A percentile compares a stretch with the other conserved stretches of the same genome.
These are phyloP conservation scores for Halcyon malimbica DNA, from an alignment of 2,113 vertebrate species.

Conservation along the genomic window DNA sequence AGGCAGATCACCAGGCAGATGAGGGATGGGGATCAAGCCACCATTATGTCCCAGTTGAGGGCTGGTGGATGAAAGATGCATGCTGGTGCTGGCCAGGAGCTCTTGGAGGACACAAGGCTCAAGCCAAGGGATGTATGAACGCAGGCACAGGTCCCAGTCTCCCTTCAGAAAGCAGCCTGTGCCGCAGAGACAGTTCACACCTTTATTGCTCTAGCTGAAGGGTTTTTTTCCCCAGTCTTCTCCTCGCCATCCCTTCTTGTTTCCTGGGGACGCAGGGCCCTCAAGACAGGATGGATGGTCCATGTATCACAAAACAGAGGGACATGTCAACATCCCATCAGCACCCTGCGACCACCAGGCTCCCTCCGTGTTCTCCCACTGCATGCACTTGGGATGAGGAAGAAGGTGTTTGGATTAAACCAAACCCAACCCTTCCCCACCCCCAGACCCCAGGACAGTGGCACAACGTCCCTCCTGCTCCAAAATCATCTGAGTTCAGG, in stretches of 20 bases:
- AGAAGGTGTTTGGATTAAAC: not conserved
- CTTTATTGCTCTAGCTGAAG: constrained; percentile 45
- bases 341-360: not conserved
- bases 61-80: not conserved
- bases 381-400: not conserved
- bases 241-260: not conserved
- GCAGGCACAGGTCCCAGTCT: not conserved
- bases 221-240: not conserved
- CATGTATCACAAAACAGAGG: not conserved
- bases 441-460: not conserved
- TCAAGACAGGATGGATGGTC: not conserved
- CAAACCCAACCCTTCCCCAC: not conserved
- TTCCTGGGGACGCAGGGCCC: not conserved
- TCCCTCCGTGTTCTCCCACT: not conserved
- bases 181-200: not conserved
- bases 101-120: not conserved
- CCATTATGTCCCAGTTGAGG: not conserved
- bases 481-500: not conserved
- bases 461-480: not conserved
- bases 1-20: too few relatives aligned
- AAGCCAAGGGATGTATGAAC: not conserved
- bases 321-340: not conserved
- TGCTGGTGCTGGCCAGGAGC: not conserved
- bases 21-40: not conserved
- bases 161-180: not conserved